A percentile compares a stretch with the other conserved stretches of the same genome.
Conservation (phyloP, 1,140 invertebrate species). For the Penaeus indicus region DNA sequence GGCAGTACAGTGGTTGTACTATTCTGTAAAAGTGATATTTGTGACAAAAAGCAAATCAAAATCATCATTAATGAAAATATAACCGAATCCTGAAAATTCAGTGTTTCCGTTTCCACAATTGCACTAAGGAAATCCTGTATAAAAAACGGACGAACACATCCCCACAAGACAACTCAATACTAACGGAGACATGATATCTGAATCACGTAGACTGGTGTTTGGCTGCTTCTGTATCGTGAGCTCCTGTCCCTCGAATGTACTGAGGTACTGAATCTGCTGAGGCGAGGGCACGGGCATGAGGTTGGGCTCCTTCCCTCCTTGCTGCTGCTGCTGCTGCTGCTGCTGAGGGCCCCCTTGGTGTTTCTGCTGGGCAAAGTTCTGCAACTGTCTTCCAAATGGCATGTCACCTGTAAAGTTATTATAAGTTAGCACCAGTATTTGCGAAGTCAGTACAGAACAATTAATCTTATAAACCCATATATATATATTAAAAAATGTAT, state of each 20-base stretch:
- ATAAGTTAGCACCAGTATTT: too few relatives aligned
- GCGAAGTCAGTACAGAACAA: too few relatives aligned
- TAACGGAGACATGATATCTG: conserved; percentile 69
- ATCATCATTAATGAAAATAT: neutral
- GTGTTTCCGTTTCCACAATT: neutral
- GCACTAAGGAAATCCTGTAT: neutral
- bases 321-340: conserved; percentile 58
- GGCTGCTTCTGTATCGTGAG: conserved; percentile 96
- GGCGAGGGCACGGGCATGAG: conserved; percentile 96
- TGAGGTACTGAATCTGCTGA: conserved; percentile 95
- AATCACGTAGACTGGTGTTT: conserved; percentile 88
- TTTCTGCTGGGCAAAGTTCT: conserved; percentile 83
- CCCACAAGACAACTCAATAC: conserved; percentile 42
- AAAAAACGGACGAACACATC: too few relatives aligned
- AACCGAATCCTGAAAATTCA: too few relatives aligned
- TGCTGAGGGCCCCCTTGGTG: conserved; percentile 72
- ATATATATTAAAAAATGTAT: too few relatives aligned
- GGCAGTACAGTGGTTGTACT: too few relatives aligned
- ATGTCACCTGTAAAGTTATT: conserved; percentile 74
- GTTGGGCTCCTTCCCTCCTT: conserved; percentile 83
- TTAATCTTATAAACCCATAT: too few relatives aligned
- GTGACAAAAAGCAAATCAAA: neutral
- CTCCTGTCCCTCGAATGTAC: conserved; percentile 96
- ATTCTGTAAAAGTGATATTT: neutral
- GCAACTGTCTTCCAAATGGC: conserved; percentile 81